phyloP scores from a whole-genome alignment of 2,113 vertebrate genomes.

The Gambusia holbrooki region DNA sequence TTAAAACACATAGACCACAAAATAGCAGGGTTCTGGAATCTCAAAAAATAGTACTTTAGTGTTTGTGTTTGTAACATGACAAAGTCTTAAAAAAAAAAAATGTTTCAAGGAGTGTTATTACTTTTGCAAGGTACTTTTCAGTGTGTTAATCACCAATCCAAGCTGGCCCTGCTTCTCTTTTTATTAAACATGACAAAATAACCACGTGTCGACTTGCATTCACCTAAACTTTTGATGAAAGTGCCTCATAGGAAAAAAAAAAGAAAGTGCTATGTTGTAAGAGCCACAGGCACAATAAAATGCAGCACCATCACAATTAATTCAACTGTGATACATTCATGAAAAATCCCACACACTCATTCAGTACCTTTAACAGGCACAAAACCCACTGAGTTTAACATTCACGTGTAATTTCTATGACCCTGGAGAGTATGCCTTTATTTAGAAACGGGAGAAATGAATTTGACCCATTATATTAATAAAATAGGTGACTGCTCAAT shows the following conservation, averaged over 20 bases:
- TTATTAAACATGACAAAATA: neutral
- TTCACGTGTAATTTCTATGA: slow-evolving; percentile 61
- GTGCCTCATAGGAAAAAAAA: neutral
- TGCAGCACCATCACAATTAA: slow-evolving; percentile 22
- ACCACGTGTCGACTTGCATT: neutral
- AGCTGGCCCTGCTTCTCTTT: too few relatives aligned
- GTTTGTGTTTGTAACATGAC: too few relatives aligned
- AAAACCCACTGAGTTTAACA: slow-evolving; percentile 51
- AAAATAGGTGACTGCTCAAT: slow-evolving; percentile 10
- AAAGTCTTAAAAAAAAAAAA: too few relatives aligned
- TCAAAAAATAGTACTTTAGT: too few relatives aligned
- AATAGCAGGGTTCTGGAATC: too few relatives aligned
- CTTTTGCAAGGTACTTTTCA: too few relatives aligned
- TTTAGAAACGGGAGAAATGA: slow-evolving; percentile 5
- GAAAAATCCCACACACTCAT: slow-evolving; percentile 57
- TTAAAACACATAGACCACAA: neutral
- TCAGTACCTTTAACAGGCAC: slow-evolving; percentile 65
- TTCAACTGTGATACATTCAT: slow-evolving; percentile 62
- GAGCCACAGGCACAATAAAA: neutral
- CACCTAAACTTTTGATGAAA: neutral
- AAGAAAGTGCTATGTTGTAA: neutral
- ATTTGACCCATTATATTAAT: slow-evolving; percentile 18
- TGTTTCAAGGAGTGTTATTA: too few relatives aligned
- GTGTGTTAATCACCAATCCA: too few relatives aligned
- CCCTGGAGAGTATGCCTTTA: slow-evolving; percentile 61